Base-by-base conservation (phyloP, 2,888 invertebrate genomes). In the Drosophila tanythrix region DNA sequence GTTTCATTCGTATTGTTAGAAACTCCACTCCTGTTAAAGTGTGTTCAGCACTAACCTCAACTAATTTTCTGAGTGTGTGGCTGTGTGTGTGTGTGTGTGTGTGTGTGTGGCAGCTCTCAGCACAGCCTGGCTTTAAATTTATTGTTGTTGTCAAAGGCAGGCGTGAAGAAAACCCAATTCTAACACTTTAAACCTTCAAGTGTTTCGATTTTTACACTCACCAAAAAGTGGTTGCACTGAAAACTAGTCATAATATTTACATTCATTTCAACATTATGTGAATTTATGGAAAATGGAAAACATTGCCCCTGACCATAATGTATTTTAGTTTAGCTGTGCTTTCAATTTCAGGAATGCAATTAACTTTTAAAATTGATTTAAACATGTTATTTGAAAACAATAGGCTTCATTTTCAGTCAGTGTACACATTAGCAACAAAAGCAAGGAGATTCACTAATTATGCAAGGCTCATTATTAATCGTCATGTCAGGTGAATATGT, bases 131-230 rank as follows among this genome's bases (percentile, higher is more conserved):
- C 68, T 70, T 83, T 68, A 74, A 80, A 85, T 85, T 85, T 89
- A 85, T 87, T 70, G 68, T 80, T 79, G 61, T 64, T 85, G 85
- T 89, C 85, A 89, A 79, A 70, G 79, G 76, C 89, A 88, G 79
- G 68, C 72, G 70, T 55, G 21, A 55, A 69, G 52, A 62, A 59
- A 68, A 58, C 50, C 15, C 13, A 59, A 38, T 76, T 76, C 46
- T 50, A 48, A 59, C 63, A 55, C 43, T 40, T 38, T 36, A 64
- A 63, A 48, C 46, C 31, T 58, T 13, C 3, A n/a, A 40, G 5
- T 21, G 15, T 21, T 31, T 21, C n/a, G 21, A 27, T 50, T 46
- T 21, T 25, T 36, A 15, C 38, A 38, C 56, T 29, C 2, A n/a
- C 13, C 8, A n/a, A 29, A 29, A n/a, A 1, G 13, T 21, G 13